These are phyloP conservation scores for Mesorhabditis belari DNA, from an alignment of 2,888 invertebrate genomes.

Conservation along the genomic window DNA sequence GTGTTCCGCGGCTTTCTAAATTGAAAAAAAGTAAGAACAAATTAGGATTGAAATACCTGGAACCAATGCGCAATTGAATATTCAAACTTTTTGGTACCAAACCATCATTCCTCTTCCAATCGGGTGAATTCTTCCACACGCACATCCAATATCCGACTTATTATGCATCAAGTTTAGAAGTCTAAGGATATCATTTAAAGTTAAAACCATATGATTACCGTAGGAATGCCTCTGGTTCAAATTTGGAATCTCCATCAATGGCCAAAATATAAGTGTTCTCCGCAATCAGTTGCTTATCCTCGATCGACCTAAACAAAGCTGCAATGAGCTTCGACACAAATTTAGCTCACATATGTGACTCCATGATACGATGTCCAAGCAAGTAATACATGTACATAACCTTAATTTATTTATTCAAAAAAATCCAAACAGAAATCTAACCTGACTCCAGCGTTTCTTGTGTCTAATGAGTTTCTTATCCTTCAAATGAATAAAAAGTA, in stretches of 20 bases:
- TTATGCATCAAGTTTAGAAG: constrained; percentile 80
- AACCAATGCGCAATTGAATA: constrained; percentile 88
- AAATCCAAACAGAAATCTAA: constrained; percentile 49
- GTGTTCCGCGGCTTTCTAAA: constrained; percentile 76
- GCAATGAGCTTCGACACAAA: too few species aligned
- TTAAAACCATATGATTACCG: constrained; percentile 1
- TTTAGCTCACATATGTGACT: constrained; percentile 58
- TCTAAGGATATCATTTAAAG: constrained; percentile 63
- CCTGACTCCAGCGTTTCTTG: constrained; percentile 87
- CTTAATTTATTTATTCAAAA: too few species aligned
- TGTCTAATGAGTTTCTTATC: constrained; percentile 80
- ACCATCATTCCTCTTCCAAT: constrained; percentile 74
- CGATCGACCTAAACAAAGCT: too few species aligned
- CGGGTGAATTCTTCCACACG: constrained; percentile 83
- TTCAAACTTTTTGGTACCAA: constrained; percentile 81
- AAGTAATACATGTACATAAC: constrained; percentile 87
- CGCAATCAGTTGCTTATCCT: constrained; percentile 58
- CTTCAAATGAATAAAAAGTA: constrained; percentile 78
- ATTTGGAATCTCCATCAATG: constrained; percentile 81
- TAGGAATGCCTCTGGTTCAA: constrained; percentile 56
- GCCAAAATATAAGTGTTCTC: constrained; percentile 78
- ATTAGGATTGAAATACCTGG: constrained; percentile 57
- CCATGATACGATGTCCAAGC: constrained; percentile 73
- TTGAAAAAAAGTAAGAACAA: neutral
- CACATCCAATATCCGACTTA: constrained; percentile 71